Evolutionary conservation across 1,140 invertebrate genomes (phyloP).

Genomic region (Scaptomyza pallida): DNA sequence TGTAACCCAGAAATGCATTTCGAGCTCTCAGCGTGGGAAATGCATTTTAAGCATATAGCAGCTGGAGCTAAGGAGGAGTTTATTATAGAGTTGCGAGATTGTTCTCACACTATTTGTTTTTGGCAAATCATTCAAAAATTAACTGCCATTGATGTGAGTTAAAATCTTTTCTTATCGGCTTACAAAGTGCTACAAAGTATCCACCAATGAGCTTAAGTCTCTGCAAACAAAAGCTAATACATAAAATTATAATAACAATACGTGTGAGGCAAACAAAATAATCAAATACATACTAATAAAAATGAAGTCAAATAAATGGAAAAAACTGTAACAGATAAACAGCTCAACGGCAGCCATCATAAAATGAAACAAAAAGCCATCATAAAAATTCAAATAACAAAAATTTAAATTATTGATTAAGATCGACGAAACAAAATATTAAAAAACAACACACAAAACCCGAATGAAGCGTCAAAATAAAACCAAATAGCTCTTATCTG

Average conservation of each 20-base stretch:
- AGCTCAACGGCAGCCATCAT: conserved; percentile 48
- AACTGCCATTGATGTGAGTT: conserved; percentile 7
- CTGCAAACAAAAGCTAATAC: conserved; percentile 16
- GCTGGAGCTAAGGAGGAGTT: background rate
- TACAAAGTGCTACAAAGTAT: conserved; percentile 41
- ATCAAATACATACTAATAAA: conserved; percentile 38
- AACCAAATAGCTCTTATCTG: conserved; percentile 22
- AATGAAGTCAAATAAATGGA: conserved; percentile 44
- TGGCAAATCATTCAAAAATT: conserved; percentile 37
- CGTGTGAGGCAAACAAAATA: conserved; percentile 43
- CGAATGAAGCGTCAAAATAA: conserved; percentile 69
- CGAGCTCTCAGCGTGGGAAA: conserved; percentile 21
- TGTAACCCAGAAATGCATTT: conserved; percentile 42
- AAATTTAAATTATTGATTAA: conserved; percentile 83
- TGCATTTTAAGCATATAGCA: background rate
- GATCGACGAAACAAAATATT: conserved; percentile 75
- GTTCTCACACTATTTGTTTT: conserved; percentile 31
- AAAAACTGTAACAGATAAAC: conserved; percentile 38
- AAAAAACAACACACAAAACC: conserved; percentile 51
- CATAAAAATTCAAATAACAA: conserved; percentile 79
- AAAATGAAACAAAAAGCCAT: conserved; percentile 56
- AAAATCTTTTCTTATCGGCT: conserved; percentile 23
- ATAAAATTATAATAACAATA: conserved; percentile 73
- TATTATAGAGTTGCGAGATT: no score
- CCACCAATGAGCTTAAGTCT: conserved; percentile 56